Base-by-base conservation (phyloP, 2,113 vertebrate species). In the Xiphophorus hellerii region DNA sequence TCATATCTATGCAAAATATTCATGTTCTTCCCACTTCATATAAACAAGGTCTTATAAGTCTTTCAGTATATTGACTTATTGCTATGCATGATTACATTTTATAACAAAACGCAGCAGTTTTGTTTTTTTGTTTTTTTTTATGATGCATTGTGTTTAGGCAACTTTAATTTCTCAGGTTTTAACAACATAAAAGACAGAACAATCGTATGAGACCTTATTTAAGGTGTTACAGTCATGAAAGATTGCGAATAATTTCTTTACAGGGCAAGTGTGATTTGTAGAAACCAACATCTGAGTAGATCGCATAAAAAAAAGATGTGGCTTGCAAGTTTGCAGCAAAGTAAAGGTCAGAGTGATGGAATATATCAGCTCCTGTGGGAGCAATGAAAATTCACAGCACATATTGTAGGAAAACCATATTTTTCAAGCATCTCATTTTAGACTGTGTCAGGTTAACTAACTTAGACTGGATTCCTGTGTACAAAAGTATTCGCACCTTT, bases 261-360 rank as follows among this genome's bases (percentile, higher is more conserved):
- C 51, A 20, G 44, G 44, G 29, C 29, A 37, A 8, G 17, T 17
- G 28, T 10, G 44, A 72, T 31, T 60, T 68, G 27, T 11, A 17
- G 37, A 42, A 20, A n/a, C 58, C 30, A 37, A 20, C 27, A 37
- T 12, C 39, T 65, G 25, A 66, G 51, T 28, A 29, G 66, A 63
- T 62, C 51, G 37, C 60, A 62, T 74, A 37, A 68, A 75, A 51
- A 37, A n/a, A 17, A 15, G 30, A 54, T 54, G 35, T 51, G 10
- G 22, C 37, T 62, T 44, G 62, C 42, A 69, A 54, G 25, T 63
- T 58, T 62, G 54, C 66, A 20, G 15, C 44, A 48, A 48, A 62
- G 61, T 70, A 76, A 70, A 78, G 71, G 60, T 81, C 74, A 85
- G 63, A 71, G 15, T 27, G 61, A 63, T 28, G 12, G 63, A 44